phyloP scores from a whole-genome alignment of 92 coral and sea anemone species.

The Epizoanthus stellaris region DNA sequence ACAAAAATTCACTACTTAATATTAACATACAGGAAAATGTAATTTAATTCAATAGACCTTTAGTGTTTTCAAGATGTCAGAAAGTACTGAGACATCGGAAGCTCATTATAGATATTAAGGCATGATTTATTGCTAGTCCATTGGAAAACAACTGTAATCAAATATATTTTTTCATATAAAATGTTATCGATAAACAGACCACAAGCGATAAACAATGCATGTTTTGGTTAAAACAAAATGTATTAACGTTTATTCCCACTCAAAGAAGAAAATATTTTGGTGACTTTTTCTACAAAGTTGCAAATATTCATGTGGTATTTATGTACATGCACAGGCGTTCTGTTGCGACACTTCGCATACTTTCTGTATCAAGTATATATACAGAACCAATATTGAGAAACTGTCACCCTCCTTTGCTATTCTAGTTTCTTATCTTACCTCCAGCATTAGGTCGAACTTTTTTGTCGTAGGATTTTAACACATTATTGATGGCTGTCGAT shows the following conservation, averaged over 20 bases:
- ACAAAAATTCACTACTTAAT: not conserved
- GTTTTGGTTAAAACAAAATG: not conserved
- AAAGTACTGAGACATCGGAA: not conserved
- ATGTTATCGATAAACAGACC: not conserved
- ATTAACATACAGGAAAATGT: not conserved
- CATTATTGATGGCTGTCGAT: conserved; percentile 65
- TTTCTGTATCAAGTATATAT: too few relatives aligned
- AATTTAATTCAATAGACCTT: not conserved
- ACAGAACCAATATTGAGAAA: too few relatives aligned
- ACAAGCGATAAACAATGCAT: not conserved
- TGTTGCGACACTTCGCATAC: too few relatives aligned
- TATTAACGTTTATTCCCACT: not conserved
- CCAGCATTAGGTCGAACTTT: conserved; percentile 93
- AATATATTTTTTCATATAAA: not conserved
- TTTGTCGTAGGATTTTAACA: conserved; percentile 82
- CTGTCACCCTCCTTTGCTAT: not conserved
- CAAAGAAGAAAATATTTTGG: too few relatives aligned
- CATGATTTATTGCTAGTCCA: not conserved
- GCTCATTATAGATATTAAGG: not conserved
- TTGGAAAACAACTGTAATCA: not conserved
- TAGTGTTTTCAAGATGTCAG: not conserved
- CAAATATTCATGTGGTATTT: too few relatives aligned
- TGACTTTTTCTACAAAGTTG: too few relatives aligned
- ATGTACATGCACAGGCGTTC: too few relatives aligned
- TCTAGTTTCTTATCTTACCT: conserved; percentile 51